Evolutionary conservation across 92 coral and sea anemone genomes (phyloP).

Genomic region (Epizoanthus ramosus): DNA sequence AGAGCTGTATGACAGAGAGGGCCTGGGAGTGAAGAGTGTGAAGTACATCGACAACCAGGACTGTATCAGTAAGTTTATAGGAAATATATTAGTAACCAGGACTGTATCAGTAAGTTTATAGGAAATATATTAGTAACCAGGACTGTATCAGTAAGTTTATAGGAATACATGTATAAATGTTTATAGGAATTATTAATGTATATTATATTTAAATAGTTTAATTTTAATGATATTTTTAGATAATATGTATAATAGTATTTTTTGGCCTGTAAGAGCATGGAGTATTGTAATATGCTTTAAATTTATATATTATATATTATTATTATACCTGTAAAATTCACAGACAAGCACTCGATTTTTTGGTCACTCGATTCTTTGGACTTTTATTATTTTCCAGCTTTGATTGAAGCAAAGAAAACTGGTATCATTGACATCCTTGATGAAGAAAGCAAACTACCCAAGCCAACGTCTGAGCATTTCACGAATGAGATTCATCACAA

Average conservation of each 20-base stretch:
- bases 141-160: not conserved
- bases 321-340: no score
- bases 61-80: slow-evolving; percentile 80
- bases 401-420: slow-evolving; percentile 84
- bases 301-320: no score
- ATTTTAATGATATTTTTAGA: no score
- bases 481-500: slow-evolving; percentile 90
- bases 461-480: slow-evolving; percentile 87
- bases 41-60: slow-evolving; percentile 96
- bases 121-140: not conserved
- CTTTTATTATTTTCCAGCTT: slow-evolving; percentile 49
- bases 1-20: slow-evolving; percentile 90
- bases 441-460: slow-evolving; percentile 96
- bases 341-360: no score
- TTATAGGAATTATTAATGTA: no score
- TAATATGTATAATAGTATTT: no score
- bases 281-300: no score
- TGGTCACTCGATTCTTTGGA: no score
- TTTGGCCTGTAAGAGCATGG: no score
- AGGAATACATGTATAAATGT: no score
- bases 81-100: slow-evolving; percentile 14
- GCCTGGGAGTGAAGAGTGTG: slow-evolving; percentile 86
- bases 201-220: no score
- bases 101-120: not conserved
- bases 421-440: slow-evolving; percentile 89